Base-by-base conservation (phyloP, 2,113 vertebrate species). In the Manacus vitellinus region DNA sequence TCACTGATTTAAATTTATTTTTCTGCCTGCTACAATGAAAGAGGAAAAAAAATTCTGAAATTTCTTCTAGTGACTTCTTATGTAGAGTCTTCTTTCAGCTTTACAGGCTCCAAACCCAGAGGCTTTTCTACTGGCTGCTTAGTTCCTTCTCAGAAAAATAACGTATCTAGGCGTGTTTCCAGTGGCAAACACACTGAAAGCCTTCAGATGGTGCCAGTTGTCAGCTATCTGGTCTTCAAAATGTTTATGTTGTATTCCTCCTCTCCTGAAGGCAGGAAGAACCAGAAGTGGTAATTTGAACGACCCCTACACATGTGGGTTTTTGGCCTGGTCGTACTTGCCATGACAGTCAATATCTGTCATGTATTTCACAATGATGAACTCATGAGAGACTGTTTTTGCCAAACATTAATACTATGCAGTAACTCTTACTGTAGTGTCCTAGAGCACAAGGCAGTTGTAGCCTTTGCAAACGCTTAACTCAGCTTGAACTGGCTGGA, bases 161-260 rank as follows among this genome's bases (percentile, higher is more conserved):
- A 39, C 54, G 82, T 79, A 12, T 2, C 39, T 65, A 0, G 55
- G 46, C 0, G 0, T 61, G 11, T 68, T 78, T 76, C 70, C 52
- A 51, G 56, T 79, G 89, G 47, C 71, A 65, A 75, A 35, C 30
- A 33, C 12, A 17, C 27, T 35, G 37, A 79, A 76, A 88, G 24
- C 62, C 58, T 56, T 94, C 83, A 61, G 78, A 54, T 88, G 44
- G 35, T 90, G 39, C 66, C 47, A 67, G 28, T 85, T 46, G 56
- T 10, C 17, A 87, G 46, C 61, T 62, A 15, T 62, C 39, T 67
- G 61, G 43, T 92, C 41, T 85, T 83, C 70, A 41, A 14, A 73
- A n/a, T 35, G n/a, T 70, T 63, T 2, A 1, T 70, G 41, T 44
- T 89, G 28, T 35, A 13, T 49, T 92, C n/a, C 22, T 8, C 31